Percentiles rank a stretch among this genome's conserved stretches.
Conservation (phyloP, 2,888 invertebrate genomes). For the Ophion costatus region DNA sequence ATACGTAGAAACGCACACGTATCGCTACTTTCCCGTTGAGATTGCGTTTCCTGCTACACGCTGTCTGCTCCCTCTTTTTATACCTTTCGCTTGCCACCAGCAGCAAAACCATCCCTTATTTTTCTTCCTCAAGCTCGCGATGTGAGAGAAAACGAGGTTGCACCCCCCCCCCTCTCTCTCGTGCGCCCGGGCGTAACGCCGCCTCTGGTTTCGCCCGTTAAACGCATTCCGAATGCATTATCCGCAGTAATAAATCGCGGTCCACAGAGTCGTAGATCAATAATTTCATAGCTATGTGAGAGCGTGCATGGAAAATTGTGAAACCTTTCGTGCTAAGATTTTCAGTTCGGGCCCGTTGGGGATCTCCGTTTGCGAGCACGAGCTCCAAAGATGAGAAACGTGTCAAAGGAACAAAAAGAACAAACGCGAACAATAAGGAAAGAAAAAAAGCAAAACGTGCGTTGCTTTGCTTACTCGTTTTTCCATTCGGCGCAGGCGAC, state of each 20-base stretch:
- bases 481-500: slow-evolving; percentile 29
- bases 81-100: slow-evolving; percentile 42
- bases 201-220: slow-evolving; percentile 75
- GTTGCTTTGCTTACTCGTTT: slow-evolving; percentile 40
- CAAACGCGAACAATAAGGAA: neutral
- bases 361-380: neutral
- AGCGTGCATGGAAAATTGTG: slow-evolving; percentile 42
- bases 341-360: slow-evolving; percentile 12
- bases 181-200: slow-evolving; percentile 68
- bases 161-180: slow-evolving; percentile 48
- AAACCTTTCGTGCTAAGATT: slow-evolving; percentile 35
- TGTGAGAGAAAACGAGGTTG: slow-evolving; percentile 51
- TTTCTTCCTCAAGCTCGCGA: slow-evolving; percentile 56
- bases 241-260: slow-evolving; percentile 79
- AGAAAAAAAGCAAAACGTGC: neutral
- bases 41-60: slow-evolving; percentile 66
- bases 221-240: slow-evolving; percentile 81
- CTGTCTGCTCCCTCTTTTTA: slow-evolving; percentile 62
- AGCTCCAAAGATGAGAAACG: slow-evolving; percentile 29
- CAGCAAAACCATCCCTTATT: slow-evolving; percentile 64
- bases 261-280: slow-evolving; percentile 79
- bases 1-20: slow-evolving; percentile 29
- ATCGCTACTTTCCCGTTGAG: slow-evolving; percentile 60
- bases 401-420: slow-evolving; percentile 12
- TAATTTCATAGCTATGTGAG: slow-evolving; percentile 77